Evolutionary conservation across 2,113 vertebrate genomes (phyloP), one percentile per base, ranked within the genome.

Genomic region (Sorex fumeus): DNA sequence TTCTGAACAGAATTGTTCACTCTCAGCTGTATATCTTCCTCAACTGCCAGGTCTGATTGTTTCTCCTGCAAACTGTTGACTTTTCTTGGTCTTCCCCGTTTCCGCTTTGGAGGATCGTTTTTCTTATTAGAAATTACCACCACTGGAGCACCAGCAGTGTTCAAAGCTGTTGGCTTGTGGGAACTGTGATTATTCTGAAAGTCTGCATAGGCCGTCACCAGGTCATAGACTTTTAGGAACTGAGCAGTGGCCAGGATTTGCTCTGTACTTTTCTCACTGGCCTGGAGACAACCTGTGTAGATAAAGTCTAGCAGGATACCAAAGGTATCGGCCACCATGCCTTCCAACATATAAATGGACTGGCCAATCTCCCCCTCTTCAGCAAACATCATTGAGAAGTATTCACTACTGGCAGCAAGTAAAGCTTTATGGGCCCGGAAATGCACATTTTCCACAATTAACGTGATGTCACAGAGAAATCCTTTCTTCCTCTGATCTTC

Each of bases 381-480:
- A 0, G 98, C 98, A 96, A 99, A 99, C 98, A 99, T 98, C 97
- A 98, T 95, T 3, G 99, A 99, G 95, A 99, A 99, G 97, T 99
- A 99, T 25, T 99, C 99, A 8, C 99, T 99, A 97, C 99, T 99
- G 10, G 99, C 99, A 45, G 99, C 99, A n/a, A 99, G 98, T 92
- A 99, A 96, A 84, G 99, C 99, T 96, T 99, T 99, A 95, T 99
- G 99, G 2, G 99, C 99, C 96, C 98, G 98, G 97, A 99, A 99
- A 2, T 98, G 98, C 76, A 98, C 98, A 66, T 99, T 97, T 72
- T 99, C 99, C 79, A 99, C 99, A 3, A 99, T 98, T 0, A 99
- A 97, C 18, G 99, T 99, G 95, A 99, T 98, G 94, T 99, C 99
- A 87, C 99, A 99, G 86, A 99, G 98, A 30, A 99, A 98, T 85